Base-by-base conservation (phyloP, 1,140 invertebrate species). In the Drosophila sp. region DNA sequence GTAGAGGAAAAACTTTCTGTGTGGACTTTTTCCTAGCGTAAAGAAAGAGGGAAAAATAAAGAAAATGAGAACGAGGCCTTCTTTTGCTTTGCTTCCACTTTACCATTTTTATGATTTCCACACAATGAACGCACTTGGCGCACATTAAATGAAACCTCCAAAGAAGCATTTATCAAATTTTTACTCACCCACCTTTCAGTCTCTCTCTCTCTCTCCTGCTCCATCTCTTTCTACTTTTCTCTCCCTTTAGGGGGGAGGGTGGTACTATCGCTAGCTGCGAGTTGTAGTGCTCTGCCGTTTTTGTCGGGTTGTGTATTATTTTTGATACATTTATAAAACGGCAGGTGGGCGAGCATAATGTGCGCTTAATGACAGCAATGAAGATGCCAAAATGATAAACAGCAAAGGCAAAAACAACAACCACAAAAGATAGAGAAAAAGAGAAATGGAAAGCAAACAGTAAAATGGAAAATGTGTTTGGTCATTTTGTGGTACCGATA, bases 311-410 rank as follows among this genome's bases (percentile, higher is more conserved):
- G 65, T 66, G 65, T 81, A 54, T 73, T 50, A 72, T 84, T 77
- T 71, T 85, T 60, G 55, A 83, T 77, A 77, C 83, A 77, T 86
- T 86, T 89, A 87, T 77, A 79, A 87, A 83, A 35, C 72, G 67
- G 76, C 75, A 82, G 82, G 76, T 86, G 65, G 79, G 74, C 83
- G 64, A 71, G 69, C 76, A 70, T 79, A 86, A 87, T 86, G 83
- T 67, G 70, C 67, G 84, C 79, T 86, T 86, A 86, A 86, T 86
- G 83, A 83, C 83, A 86, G 84, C 83, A 79, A 86, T 86, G 82
- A 86, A 86, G 83, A 86, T 83, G 83, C 83, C 83, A 86, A 89
- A 82, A 89, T 86, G 84, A 86, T 86, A 86, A 86, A 86, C 84
- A 87, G 72, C 79, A 82, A 62, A 70, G 81, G 66, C 79, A 63